Evolutionary conservation across 1,140 invertebrate species (phyloP), one percentile per base, ranked within the genome.

Genomic region (Lepidostoma basale): DNA sequence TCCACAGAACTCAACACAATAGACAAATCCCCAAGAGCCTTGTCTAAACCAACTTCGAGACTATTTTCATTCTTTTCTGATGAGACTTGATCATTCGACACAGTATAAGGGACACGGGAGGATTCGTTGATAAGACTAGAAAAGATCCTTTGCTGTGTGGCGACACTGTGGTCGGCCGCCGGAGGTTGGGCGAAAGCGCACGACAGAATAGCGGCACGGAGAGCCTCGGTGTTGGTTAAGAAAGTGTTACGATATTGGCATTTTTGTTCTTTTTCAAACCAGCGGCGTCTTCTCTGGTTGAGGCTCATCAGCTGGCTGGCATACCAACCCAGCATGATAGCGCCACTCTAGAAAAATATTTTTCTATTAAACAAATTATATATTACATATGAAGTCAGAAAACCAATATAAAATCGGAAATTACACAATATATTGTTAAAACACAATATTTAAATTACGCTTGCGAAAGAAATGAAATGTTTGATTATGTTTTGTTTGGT

Each of bases 1-100:
- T 84, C 82, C 66, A 83, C 82, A 2, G 79, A 81, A 64, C 81
- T 82, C n/a, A 83, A 58, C 20, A 83, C 80, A 45, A 80, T 75
- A 26, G 78, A 75, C 47, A 83, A 69, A 49, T 78, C 77, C 75
- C 76, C 72, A 56, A 76, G 74, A 36, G 77, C 74, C 25, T 63
- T 66, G 56, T 68, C 45, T 36, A 68, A 33, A 1, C 18, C 14
- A 9, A 20, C 22, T 22, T 39, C 22, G 18, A 5, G 9, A n/a
- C 54, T 16, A n/a, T 42, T 28, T 52, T 59, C 47, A 23, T 60
- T 54, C 10, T 56, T 33, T 12, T 49, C 33, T 47, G 36, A 59
- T 54, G 58, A 16, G 22, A 12, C 39, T 12, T 12, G 47, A 30
- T 36, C 60, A 14, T 69, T 56, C 6, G 49, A 23, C 25, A 68